These are phyloP conservation scores for Nyctibius bracteatus DNA, from an alignment of 2,113 vertebrate species.

Conservation along the genomic window DNA sequence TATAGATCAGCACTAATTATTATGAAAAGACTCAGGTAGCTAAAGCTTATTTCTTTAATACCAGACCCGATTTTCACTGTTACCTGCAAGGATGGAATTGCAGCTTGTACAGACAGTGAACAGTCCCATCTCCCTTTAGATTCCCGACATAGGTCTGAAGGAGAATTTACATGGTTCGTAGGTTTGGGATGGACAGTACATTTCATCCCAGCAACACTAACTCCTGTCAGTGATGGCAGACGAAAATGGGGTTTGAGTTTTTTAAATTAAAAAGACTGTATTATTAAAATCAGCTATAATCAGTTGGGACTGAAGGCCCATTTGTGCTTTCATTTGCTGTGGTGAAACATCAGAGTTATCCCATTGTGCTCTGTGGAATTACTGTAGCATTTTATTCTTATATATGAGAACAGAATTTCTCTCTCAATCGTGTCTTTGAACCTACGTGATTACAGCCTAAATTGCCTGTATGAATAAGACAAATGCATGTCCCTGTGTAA, in stretches of 20 bases:
- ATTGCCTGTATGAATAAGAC: not conserved
- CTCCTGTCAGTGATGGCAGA: not conserved
- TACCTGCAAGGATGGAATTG: not conserved
- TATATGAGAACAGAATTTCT: conserved; percentile 14
- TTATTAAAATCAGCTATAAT: conserved; percentile 32
- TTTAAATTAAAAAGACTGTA: not conserved
- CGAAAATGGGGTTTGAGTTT: not conserved
- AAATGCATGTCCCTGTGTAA: not conserved
- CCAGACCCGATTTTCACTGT: not conserved
- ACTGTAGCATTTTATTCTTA: not conserved
- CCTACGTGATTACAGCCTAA: not conserved
- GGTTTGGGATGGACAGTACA: not conserved
- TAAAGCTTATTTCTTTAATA: not conserved
- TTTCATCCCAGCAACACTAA: not conserved
- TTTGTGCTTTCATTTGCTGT: conserved; percentile 13
- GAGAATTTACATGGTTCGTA: not conserved
- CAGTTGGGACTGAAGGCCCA: not conserved
- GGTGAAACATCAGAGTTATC: conserved; percentile 15
- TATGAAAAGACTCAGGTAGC: not conserved
- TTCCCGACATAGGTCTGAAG: not conserved
- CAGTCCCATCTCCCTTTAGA: not conserved
- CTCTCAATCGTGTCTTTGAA: conserved; percentile 26
- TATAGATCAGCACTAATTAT: not conserved
- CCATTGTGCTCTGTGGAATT: conserved; percentile 11
- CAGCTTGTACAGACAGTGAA: not conserved